These are phyloP conservation scores for Phenacoccus solenopsis DNA, from an alignment of 1,140 invertebrate genomes.

Conservation along the genomic window DNA sequence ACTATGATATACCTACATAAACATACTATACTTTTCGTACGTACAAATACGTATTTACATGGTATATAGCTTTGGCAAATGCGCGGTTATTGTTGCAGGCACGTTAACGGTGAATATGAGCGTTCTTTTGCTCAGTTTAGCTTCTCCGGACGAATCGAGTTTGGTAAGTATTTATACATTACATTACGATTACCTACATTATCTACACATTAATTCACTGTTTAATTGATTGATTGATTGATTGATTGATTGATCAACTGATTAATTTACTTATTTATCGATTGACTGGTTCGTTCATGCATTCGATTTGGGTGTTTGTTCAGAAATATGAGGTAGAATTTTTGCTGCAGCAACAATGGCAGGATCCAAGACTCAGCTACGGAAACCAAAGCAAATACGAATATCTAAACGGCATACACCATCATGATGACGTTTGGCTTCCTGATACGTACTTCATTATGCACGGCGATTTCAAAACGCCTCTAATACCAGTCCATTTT, in stretches of 20 bases:
- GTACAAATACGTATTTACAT: neutral
- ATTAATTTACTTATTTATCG: too few species aligned
- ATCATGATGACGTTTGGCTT: slow-evolving; percentile 78
- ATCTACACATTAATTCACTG: neutral
- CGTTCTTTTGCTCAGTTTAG: slow-evolving; percentile 78
- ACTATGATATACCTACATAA: too few species aligned
- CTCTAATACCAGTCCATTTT: slow-evolving; percentile 79
- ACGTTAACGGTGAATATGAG: slow-evolving; percentile 83
- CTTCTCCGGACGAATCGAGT: slow-evolving; percentile 88
- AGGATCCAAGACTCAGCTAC: slow-evolving; percentile 70
- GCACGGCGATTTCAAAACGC: slow-evolving; percentile 87
- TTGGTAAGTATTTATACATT: slow-evolving; percentile 58
- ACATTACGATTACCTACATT: neutral
- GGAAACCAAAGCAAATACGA: slow-evolving; percentile 71
- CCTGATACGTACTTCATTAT: slow-evolving; percentile 91
- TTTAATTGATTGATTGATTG: neutral
- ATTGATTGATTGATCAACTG: too few species aligned
- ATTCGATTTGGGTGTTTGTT: too few species aligned
- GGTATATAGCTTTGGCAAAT: neutral
- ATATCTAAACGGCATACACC: slow-evolving; percentile 79
- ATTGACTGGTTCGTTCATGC: too few species aligned
- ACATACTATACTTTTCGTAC: neutral
- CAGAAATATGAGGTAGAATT: slow-evolving; percentile 94
- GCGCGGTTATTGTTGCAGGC: slow-evolving; percentile 39
- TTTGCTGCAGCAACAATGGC: slow-evolving; percentile 79